Base-by-base conservation (phyloP, 2,113 vertebrate genomes). In the Leptobrachium leishanense region DNA sequence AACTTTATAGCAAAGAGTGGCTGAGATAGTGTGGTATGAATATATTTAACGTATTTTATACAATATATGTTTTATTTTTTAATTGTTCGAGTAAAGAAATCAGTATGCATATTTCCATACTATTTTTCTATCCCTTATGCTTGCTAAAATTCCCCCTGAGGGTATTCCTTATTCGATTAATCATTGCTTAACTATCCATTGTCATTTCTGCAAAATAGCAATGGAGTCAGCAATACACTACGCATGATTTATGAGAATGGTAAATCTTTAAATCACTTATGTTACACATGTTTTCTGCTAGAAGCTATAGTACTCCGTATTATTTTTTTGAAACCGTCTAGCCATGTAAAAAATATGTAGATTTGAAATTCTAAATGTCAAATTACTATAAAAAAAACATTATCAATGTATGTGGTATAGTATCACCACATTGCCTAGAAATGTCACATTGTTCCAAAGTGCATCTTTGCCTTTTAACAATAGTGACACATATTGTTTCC, bases 141-240 rank as follows among this genome's bases (percentile, higher is more conserved):
- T 86, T 83, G 71, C 42, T 83, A 81, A 85, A 83, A 82, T 84
- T 87, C 86, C 62, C 83, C 84, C 83, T 86, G 76, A 87, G 84
- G 82, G 82, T 44, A 81, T 87, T 44, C 84, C 20, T 76, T 81
- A 8, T 81, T 85, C 15, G 15, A 84, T 83, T 90, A 89, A 89
- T 88, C 59, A 86, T 82, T 11, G 82, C 84, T 85, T 84, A 83
- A 85, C 5, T 73, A 77, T 63, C 62, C 1, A 72, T 81, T 82
- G 67, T 84, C 88, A 70, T 85, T 79, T 86, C 79, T 84, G 83
- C 70, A 83, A 84, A 89, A 82, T 53, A 83, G 70, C 83, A 83
- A 81, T n/a, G 63, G 39, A 81, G 72, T 64, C 59, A 85, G 86
- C 74, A 83, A 54, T 82, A 83, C 84, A 50, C 67, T 81, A 65